These are phyloP conservation scores for Druon quercuslanigerum DNA, from an alignment of 1,140 invertebrate species.

Conservation along the genomic window DNA sequence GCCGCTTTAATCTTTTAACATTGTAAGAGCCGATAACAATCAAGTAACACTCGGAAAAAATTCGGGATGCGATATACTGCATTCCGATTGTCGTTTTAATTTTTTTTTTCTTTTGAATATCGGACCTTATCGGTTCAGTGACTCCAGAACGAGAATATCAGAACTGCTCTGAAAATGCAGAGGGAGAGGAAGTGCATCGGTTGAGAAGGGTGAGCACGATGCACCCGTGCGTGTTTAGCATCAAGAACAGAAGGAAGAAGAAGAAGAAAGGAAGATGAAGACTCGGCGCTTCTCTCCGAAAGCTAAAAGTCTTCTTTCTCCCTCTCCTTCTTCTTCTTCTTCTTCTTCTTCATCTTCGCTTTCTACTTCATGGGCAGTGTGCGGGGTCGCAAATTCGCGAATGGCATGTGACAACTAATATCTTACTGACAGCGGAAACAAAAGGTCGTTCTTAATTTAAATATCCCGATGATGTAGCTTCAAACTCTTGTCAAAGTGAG, in stretches of 20 bases:
- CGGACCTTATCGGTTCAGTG: conserved; percentile 29
- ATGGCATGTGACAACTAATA: conserved; percentile 20
- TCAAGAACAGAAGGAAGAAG: conserved; percentile 15
- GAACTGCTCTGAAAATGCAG: conserved; percentile 11
- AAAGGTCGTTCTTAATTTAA: conserved; percentile 20
- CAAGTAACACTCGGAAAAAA: conserved; percentile 29
- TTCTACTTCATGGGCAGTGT: conserved; percentile 10
- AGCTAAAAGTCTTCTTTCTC: background rate
- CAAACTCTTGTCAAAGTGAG: too few species aligned
- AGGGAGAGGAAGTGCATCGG: conserved; percentile 22
- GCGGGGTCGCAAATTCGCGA: conserved; percentile 9
- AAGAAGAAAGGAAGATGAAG: background rate
- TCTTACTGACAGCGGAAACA: background rate
- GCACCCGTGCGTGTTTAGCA: conserved; percentile 31
- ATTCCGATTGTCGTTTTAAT: conserved; percentile 14
- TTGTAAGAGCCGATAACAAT: conserved; percentile 15
- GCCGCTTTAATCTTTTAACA: conserved; percentile 25
- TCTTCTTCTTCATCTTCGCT: too few species aligned
- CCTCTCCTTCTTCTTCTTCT: too few species aligned
- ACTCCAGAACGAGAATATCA: conserved; percentile 18
- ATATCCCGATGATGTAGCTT: background rate
- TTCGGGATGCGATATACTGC: conserved; percentile 29
- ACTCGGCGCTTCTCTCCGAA: conserved; percentile 5
- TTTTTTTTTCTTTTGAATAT: conserved; percentile 16
- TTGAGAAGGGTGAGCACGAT: conserved; percentile 28